Conservation (phyloP, 2,113 vertebrate species). For the Cygnus buccinator region DNA sequence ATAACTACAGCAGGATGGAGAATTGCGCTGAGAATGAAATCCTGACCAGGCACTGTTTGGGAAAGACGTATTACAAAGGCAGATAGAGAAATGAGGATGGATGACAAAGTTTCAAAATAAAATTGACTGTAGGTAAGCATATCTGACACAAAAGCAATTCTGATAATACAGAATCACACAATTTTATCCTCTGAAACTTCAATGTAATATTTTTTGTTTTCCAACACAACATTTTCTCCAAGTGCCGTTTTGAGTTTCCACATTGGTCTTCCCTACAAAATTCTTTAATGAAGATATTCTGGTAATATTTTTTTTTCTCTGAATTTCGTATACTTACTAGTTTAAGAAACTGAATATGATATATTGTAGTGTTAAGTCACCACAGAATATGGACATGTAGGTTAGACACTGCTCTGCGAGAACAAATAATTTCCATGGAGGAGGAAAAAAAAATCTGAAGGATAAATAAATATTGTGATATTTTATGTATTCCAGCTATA, state of each 20-base stretch:
- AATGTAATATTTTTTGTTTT: neutral
- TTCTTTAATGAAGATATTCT: neutral
- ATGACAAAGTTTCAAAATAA: neutral
- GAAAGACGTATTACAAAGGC: neutral
- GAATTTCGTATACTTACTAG: neutral
- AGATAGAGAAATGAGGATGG: neutral
- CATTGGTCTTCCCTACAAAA: neutral
- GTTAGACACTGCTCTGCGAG: neutral
- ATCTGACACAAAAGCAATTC: neutral
- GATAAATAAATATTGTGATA: neutral
- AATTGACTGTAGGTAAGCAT: neutral
- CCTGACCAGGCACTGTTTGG: neutral
- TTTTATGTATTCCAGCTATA: neutral
- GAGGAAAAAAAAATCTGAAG: neutral
- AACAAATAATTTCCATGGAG: neutral
- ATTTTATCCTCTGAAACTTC: neutral
- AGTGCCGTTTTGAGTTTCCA: neutral
- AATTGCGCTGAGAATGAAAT: neutral
- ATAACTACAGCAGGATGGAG: neutral
- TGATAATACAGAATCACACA: neutral
- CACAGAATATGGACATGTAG: neutral
- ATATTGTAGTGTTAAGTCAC: neutral
- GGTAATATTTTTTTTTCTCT: neutral
- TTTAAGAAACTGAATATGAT: neutral
- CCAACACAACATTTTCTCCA: neutral